Evolutionary conservation across 2,888 invertebrate genomes (phyloP).

Genomic region (Frankliniella fusca): DNA sequence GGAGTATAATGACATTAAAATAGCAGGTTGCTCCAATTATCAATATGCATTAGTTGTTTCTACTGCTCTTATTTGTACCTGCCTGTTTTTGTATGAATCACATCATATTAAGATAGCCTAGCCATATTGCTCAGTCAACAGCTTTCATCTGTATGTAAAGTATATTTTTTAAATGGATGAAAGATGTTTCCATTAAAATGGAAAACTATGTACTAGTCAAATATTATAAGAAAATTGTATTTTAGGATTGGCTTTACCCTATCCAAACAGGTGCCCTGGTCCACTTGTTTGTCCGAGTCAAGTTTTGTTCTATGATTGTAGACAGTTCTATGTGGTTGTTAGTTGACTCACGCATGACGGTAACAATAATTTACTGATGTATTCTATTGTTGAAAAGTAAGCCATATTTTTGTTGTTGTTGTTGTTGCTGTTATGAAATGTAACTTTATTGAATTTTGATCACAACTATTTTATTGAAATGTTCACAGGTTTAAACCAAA

Average conservation of each 20-base stretch:
- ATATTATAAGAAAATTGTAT: too few relatives aligned
- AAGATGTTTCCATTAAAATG: too few relatives aligned
- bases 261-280: background rate
- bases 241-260: too few relatives aligned
- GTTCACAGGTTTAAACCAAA: too few relatives aligned
- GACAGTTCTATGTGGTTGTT: background rate
- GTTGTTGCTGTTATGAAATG: too few relatives aligned
- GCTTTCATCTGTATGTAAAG: background rate
- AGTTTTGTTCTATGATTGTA: background rate
- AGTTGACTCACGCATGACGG: background rate
- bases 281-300: background rate
- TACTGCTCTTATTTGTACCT: background rate
- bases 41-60: background rate
- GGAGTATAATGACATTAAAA: background rate
- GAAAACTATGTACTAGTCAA: too few relatives aligned
- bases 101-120: background rate
- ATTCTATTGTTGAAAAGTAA: too few relatives aligned
- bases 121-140: background rate
- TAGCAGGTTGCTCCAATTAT: background rate
- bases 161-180: background rate
- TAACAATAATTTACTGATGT: too few relatives aligned
- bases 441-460: too few relatives aligned
- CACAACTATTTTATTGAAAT: too few relatives aligned
- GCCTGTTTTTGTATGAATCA: background rate
- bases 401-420: too few relatives aligned